Conservation (phyloP, 1,140 invertebrate species). For the Argopecten irradians region DNA sequence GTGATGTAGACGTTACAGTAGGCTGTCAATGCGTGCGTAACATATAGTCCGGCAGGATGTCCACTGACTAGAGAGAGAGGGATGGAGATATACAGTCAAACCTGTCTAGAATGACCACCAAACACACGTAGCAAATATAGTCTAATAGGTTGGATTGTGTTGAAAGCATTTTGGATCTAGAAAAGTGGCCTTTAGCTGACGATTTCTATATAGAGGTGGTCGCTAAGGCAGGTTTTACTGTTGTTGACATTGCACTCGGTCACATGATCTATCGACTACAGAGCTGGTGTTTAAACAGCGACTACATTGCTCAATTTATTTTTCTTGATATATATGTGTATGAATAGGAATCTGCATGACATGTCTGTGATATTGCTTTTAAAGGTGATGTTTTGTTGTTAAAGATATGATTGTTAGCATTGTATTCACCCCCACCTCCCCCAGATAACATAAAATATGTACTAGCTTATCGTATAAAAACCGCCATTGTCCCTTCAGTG, state of each 20-base stretch:
- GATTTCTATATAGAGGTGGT: too few species aligned
- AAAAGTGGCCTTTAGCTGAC: too few species aligned
- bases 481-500: background rate
- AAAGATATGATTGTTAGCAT: background rate
- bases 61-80: background rate
- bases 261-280: background rate
- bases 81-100: too few species aligned
- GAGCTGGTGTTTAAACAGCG: background rate
- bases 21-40: background rate
- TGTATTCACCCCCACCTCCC: background rate
- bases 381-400: background rate
- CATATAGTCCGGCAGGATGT: background rate
- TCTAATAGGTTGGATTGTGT: too few species aligned
- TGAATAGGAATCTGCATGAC: background rate
- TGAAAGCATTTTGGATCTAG: too few species aligned
- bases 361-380: background rate
- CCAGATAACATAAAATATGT: background rate
- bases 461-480: background rate
- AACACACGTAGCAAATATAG: too few species aligned
- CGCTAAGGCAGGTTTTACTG: too few species aligned
- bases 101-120: too few species aligned
- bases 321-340: background rate
- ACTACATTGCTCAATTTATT: background rate
- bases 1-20: background rate
- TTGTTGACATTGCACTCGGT: background rate